Evolutionary conservation across 2,113 vertebrate genomes (phyloP), one percentile per base, ranked within the genome.

Genomic region (Sceloporus undulatus): DNA sequence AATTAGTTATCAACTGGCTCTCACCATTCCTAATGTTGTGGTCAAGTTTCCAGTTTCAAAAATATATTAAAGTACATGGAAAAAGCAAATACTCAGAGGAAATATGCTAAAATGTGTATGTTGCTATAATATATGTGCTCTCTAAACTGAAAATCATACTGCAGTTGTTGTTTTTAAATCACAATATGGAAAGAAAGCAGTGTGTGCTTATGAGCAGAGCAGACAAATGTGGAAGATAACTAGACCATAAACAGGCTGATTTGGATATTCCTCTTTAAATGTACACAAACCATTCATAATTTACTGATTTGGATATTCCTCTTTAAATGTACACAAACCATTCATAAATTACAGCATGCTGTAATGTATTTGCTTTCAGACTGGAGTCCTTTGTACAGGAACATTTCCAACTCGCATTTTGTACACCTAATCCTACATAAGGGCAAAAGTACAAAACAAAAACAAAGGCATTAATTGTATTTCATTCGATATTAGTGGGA

Each of bases 401-500:
- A 76, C 2, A 79, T 88, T 73, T 89, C 5, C 2, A 4, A 0
- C 38, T 85, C 54, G 38, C 19, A 80, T 0, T 82, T 89, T 70
- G 71, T 66, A 34, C 25, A 74, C 79, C 25, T 8, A n/a, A 21
- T 4, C 40, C 82, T 75, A 62, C 16, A 42, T 10, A 42, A 6
- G 27, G 54, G 27, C 29, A 13, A 85, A 87, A 91, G 34, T n/a
- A 27, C 34, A 40, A 79, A 27, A 8, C 79, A 27, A 86, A 91
- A 85, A 19, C 9, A 40, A 85, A 84, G 89, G 16, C 70, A n/a
- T 1, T 2, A 3, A 66, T 85, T n/a, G 71, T 0, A 78, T 1
- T 73, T 52, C 10, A 86, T 75, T 84, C 92, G 19, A 82, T 13
- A 2, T 75, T 83, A 79, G 42, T 19, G 79, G 54, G 38, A 92